Conservation (phyloP, 2,888 invertebrate species). For the Thumatha senex region DNA sequence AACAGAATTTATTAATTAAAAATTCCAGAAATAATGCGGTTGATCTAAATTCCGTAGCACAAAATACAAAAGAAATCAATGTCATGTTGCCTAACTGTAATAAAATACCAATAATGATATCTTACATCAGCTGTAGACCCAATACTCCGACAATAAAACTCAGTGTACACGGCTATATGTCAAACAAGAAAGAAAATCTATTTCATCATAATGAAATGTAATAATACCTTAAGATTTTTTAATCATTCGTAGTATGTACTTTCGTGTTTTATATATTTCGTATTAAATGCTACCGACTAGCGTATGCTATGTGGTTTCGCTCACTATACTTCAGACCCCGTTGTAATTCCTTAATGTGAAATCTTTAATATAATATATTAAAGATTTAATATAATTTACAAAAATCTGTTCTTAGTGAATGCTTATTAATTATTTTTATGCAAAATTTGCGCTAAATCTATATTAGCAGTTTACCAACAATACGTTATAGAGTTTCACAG, state of each 20-base stretch:
- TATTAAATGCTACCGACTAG: too few relatives aligned
- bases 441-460: too few relatives aligned
- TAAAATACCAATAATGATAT: constrained; percentile 39
- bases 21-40: constrained; percentile 22
- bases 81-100: constrained; percentile 27
- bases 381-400: not conserved
- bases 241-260: constrained; percentile 5
- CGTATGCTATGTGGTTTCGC: too few relatives aligned
- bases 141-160: constrained; percentile 33
- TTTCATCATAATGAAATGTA: constrained; percentile 25
- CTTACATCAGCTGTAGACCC: constrained; percentile 35
- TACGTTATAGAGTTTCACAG: too few relatives aligned
- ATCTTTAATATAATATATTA: too few relatives aligned
- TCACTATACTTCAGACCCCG: too few relatives aligned
- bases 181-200: constrained; percentile 19
- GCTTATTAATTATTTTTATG: too few relatives aligned
- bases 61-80: constrained; percentile 19
- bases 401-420: not conserved
- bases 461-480: too few relatives aligned
- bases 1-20: constrained; percentile 9
- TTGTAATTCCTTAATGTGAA: too few relatives aligned
- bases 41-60: constrained; percentile 31
- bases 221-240: constrained; percentile 21
- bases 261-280: not conserved
- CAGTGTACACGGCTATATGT: constrained; percentile 33